phyloP scores from a whole-genome alignment of 2,888 invertebrate genomes.

The Drosophila monieri region DNA sequence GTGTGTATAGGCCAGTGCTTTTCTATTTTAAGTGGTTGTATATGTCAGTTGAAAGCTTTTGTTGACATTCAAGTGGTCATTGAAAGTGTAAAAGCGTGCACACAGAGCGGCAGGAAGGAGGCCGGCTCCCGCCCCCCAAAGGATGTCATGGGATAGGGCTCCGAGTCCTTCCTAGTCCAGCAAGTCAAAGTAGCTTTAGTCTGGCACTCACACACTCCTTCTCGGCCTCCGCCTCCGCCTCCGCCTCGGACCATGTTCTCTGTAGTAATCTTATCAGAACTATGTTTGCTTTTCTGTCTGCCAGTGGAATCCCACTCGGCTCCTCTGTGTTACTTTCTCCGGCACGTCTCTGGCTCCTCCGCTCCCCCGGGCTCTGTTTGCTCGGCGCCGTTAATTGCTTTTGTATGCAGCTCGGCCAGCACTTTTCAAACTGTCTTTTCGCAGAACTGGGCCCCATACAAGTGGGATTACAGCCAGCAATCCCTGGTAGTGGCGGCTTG shows the following conservation, averaged over 20 bases:
- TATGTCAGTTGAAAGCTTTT: conserved; percentile 77
- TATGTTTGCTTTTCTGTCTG: conserved; percentile 23
- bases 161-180: conserved; percentile 1
- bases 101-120: not conserved
- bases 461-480: not conserved
- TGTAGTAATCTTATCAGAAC: conserved; percentile 62
- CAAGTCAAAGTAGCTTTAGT: conserved; percentile 6
- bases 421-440: conserved; percentile 16
- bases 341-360: not conserved
- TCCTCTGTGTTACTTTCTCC: not conserved
- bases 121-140: not conserved
- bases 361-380: conserved; percentile 11
- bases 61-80: conserved; percentile 78
- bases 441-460: not conserved
- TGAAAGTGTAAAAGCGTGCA: conserved; percentile 72
- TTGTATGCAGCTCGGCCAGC: conserved; percentile 44
- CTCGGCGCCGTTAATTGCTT: conserved; percentile 64
- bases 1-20: conserved; percentile 50
- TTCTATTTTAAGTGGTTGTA: conserved; percentile 77
- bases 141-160: not conserved
- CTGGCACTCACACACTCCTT: not conserved
- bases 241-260: not conserved
- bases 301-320: conserved; percentile 6
- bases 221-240: conserved; percentile 3
- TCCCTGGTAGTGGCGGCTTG: not conserved